Evolutionary conservation across 1,140 invertebrate species (phyloP).

Genomic region (Mylabris phalerata): DNA sequence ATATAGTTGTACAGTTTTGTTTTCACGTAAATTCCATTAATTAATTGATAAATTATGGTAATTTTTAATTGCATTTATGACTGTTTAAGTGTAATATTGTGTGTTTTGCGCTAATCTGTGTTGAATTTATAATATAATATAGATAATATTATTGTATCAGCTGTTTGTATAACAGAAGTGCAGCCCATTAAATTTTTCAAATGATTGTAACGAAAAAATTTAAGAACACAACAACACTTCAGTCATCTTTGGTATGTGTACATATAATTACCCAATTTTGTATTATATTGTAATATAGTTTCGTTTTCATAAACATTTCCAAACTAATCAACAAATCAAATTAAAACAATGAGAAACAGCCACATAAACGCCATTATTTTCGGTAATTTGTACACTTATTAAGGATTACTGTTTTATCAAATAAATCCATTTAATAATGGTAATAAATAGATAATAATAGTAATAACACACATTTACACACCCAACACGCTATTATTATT

Average conservation of each 20-base stretch:
- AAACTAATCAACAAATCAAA: slow-evolving; percentile 9
- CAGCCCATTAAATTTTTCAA: neutral
- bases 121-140: slow-evolving; percentile 16
- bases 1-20: slow-evolving; percentile 33
- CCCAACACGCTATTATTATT: no score
- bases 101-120: slow-evolving; percentile 25
- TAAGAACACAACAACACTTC: neutral
- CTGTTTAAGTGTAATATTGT: slow-evolving; percentile 20
- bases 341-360: slow-evolving; percentile 8
- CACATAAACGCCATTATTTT: slow-evolving; percentile 12
- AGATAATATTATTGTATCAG: neutral
- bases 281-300: slow-evolving; percentile 44
- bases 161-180: neutral
- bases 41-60: slow-evolving; percentile 23
- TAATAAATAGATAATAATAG: neutral
- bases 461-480: neutral
- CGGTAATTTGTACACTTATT: slow-evolving; percentile 26
- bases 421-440: neutral
- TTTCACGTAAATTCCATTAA: slow-evolving; percentile 30
- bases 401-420: slow-evolving; percentile 22
- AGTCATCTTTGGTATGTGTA: slow-evolving; percentile 36
- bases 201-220: neutral
- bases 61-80: slow-evolving; percentile 25
- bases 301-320: slow-evolving; percentile 37
- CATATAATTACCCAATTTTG: slow-evolving; percentile 34